A percentile compares a stretch with the other conserved stretches of the same genome.
Conservation (phyloP, 2,113 vertebrate species). For the Apus apus region DNA sequence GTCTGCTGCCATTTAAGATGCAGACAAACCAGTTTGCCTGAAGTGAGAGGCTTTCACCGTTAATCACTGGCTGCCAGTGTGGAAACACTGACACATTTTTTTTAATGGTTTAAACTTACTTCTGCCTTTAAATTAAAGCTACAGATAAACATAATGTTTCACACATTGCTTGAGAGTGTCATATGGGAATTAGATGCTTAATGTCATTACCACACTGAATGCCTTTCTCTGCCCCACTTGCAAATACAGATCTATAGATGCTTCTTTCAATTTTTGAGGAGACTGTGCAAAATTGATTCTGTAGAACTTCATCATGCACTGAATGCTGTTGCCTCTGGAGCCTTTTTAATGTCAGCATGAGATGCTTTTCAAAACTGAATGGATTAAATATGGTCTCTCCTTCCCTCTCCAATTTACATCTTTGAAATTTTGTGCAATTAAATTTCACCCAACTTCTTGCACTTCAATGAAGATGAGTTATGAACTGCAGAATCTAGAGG, state of each 20-base stretch:
- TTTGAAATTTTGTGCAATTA: conserved; percentile 62
- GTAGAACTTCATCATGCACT: conserved; percentile 38
- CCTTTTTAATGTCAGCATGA: conserved; percentile 42
- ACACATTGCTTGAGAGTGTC: neutral
- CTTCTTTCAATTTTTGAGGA: neutral
- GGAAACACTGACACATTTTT: neutral
- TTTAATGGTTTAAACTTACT: neutral
- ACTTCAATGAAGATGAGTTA: conserved; percentile 51
- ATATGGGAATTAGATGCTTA: neutral
- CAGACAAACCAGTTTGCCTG: neutral
- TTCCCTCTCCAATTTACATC: conserved; percentile 54
- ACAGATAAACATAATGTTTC: neutral
- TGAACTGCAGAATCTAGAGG: conserved; percentile 28
- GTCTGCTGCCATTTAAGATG: neutral
- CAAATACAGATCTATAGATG: conserved; percentile 18
- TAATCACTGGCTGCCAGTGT: neutral
- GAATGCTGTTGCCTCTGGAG: conserved; percentile 43
- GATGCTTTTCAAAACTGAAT: conserved; percentile 63
- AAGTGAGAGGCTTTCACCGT: neutral
- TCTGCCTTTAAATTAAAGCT: neutral
- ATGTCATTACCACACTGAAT: neutral
- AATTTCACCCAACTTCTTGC: conserved; percentile 45
- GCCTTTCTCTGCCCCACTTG: neutral
- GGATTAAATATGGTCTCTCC: conserved; percentile 34
- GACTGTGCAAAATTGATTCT: conserved; percentile 29